These are phyloP conservation scores for Lithosia quadra DNA, from an alignment of 2,888 invertebrate genomes.

Conservation along the genomic window DNA sequence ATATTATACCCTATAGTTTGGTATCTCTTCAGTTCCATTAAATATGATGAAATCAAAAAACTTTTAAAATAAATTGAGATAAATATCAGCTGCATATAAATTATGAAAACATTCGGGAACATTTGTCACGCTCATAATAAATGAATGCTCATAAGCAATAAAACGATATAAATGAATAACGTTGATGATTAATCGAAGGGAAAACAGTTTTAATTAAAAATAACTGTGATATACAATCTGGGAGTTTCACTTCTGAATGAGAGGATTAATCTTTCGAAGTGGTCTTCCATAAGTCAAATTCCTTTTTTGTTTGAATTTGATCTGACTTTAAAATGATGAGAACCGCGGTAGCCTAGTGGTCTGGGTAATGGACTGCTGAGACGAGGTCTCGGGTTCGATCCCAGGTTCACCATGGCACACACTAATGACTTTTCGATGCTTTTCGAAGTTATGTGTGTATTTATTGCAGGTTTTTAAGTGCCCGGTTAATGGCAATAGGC, in stretches of 20 bases:
- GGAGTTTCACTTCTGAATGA: constrained; percentile 39
- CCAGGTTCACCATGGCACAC: too few species aligned
- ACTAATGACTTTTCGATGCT: too few species aligned
- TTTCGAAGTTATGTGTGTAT: too few species aligned
- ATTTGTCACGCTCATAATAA: constrained; percentile 38
- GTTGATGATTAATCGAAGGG: constrained; percentile 54
- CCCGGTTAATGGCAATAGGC: too few species aligned
- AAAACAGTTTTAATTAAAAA: constrained; percentile 68
- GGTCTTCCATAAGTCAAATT: constrained; percentile 41
- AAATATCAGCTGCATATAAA: constrained; percentile 18
- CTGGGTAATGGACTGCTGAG: too few species aligned
- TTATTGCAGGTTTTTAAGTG: too few species aligned
- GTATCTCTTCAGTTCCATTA: background rate
- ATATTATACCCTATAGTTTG: background rate
- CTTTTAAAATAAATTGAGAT: constrained; percentile 19
- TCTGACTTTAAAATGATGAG: constrained; percentile 10
- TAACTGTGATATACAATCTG: constrained; percentile 52
- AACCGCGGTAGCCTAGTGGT: too few species aligned
- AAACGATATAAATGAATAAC: constrained; percentile 50
- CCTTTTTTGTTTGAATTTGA: constrained; percentile 26
- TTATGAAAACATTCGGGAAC: constrained; percentile 22
- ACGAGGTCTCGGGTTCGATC: too few species aligned
- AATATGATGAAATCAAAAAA: constrained; percentile 6
- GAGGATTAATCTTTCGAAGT: constrained; percentile 48
- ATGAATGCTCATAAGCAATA: constrained; percentile 40